These are phyloP conservation scores for Dallia pectoralis DNA, from an alignment of 2,797 vertebrate genomes.

Conservation along the genomic window DNA sequence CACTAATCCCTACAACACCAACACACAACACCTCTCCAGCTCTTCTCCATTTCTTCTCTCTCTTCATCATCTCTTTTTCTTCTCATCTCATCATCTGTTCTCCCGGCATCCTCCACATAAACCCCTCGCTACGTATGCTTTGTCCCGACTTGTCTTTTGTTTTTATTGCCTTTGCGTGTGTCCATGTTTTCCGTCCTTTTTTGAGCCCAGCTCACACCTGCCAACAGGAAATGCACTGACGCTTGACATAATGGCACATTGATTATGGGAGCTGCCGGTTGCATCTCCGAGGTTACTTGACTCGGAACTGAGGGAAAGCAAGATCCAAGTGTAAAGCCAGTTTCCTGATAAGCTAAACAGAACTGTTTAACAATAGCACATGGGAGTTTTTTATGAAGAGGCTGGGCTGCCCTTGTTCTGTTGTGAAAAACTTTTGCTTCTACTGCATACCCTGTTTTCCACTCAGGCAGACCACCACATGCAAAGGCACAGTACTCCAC, in stretches of 20 bases:
- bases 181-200: not conserved
- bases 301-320: not conserved
- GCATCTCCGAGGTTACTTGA: not conserved
- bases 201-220: not conserved
- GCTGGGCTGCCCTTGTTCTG: not conserved
- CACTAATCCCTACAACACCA: not conserved
- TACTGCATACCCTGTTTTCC: not conserved
- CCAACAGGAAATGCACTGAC: not conserved
- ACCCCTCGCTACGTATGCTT: not conserved
- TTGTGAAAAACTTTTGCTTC: not conserved
- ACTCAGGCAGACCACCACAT: not conserved
- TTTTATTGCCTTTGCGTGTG: not conserved
- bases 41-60: not conserved
- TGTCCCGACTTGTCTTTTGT: not conserved
- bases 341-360: slow-evolving; percentile 5
- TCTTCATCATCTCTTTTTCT: not conserved
- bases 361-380: not conserved
- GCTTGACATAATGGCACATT: not conserved
- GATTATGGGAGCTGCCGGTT: not conserved
- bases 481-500: not conserved
- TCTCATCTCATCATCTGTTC: no score
- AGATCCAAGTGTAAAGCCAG: not conserved
- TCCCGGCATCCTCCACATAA: not conserved
- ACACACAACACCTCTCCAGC: not conserved
- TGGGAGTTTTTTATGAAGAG: not conserved